These are phyloP conservation scores for Limnothrissa miodon DNA, from an alignment of 2,113 vertebrate species.

Conservation along the genomic window DNA sequence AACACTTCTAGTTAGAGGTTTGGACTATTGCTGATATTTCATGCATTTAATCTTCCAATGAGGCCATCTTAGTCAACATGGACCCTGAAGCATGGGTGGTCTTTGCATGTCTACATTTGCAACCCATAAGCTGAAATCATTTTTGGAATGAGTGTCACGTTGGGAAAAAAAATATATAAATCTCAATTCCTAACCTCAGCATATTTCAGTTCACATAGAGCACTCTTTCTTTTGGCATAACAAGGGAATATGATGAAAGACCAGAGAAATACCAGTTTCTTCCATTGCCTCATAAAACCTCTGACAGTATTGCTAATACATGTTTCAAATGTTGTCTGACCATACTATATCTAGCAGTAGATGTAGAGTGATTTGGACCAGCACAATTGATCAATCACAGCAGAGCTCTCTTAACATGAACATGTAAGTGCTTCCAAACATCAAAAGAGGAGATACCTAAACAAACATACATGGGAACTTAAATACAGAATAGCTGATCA, in stretches of 20 bases:
- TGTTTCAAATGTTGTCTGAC: not conserved
- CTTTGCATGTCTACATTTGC: not conserved
- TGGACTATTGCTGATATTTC: constrained; percentile 35
- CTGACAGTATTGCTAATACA: not conserved
- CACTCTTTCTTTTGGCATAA: constrained; percentile 18
- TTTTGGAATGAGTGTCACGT: constrained; percentile 9
- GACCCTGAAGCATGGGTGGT: constrained; percentile 20
- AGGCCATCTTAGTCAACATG: constrained; percentile 47
- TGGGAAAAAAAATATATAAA: not conserved
- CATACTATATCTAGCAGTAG: not conserved
- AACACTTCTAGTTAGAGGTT: constrained; percentile 36
- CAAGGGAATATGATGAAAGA: constrained; percentile 15
- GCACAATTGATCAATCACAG: not conserved
- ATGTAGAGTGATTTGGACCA: not conserved
- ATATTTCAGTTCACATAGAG: not conserved
- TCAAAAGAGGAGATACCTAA: not conserved
- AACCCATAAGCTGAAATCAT: not conserved
- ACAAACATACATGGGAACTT: not conserved
- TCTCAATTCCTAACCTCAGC: not conserved
- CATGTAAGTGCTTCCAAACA: not conserved
- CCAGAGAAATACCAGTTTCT: constrained; percentile 23
- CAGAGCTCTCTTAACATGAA: not conserved
- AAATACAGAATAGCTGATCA: not conserved
- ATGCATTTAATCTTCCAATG: constrained; percentile 18
- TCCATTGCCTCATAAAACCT: not conserved